Evolutionary conservation across 1,140 invertebrate species (phyloP).

Genomic region (Drosophila obscura): DNA sequence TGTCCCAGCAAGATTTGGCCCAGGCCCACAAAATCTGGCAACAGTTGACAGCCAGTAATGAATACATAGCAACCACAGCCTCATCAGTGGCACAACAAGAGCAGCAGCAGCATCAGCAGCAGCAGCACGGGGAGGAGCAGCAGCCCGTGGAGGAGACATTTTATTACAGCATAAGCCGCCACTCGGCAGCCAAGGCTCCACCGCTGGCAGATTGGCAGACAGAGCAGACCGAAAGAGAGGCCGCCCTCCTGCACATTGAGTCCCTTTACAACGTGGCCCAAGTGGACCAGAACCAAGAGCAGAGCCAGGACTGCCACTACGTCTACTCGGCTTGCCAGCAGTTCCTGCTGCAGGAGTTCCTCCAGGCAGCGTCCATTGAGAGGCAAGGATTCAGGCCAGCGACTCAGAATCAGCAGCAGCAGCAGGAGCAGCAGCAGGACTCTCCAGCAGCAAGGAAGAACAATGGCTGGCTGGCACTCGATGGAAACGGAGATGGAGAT

Average conservation of each 20-base stretch:
- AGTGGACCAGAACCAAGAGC: conserved; percentile 29
- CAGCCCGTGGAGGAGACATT: conserved; percentile 38
- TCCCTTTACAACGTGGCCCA: conserved; percentile 67
- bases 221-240: conserved; percentile 4
- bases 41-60: conserved; percentile 79
- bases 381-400: neutral
- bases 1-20: conserved; percentile 77
- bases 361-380: conserved; percentile 30
- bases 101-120: neutral
- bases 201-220: neutral
- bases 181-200: too few relatives aligned
- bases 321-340: conserved; percentile 69
- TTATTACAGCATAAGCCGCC: conserved; percentile 65
- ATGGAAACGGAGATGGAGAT: conserved; percentile 3
- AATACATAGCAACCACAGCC: conserved; percentile 66
- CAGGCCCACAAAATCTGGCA: conserved; percentile 81
- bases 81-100: neutral
- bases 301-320: neutral
- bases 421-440: neutral
- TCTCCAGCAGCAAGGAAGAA: conserved; percentile 19
- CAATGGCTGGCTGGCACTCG: conserved; percentile 41
- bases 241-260: conserved; percentile 52
- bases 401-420: too few relatives aligned
- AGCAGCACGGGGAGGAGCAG: conserved; percentile 2
- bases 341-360: conserved; percentile 62